Conservation (phyloP, 1,140 invertebrate species). For the Caenorhabditis elegans region WBcel235 BX284603.4:10567501-10568000, state of each 20-base stretch:
- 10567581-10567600: conserved; percentile 68
- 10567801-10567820: no score
- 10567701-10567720: conserved; percentile 71
- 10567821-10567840: no score
- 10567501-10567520: conserved; percentile 69
- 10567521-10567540: conserved; percentile 70
- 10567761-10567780: conserved; percentile 74
- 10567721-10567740: conserved; percentile 71
- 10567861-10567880: no score
- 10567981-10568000: no score
- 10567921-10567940: no score
- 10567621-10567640: conserved; percentile 71
- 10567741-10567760: conserved; percentile 72
- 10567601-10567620: conserved; percentile 72
- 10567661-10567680: conserved; percentile 69
- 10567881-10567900: no score
- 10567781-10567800: conserved; percentile 67
- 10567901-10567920: no score
- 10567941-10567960: no score
- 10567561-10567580: conserved; percentile 71
- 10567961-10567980: no score
- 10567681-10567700: conserved; percentile 70
- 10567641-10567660: conserved; percentile 71
- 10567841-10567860: no score
- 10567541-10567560: conserved; percentile 69